Conservation (phyloP, 2,113 vertebrate species). For the Baryphthengus martii region DNA sequence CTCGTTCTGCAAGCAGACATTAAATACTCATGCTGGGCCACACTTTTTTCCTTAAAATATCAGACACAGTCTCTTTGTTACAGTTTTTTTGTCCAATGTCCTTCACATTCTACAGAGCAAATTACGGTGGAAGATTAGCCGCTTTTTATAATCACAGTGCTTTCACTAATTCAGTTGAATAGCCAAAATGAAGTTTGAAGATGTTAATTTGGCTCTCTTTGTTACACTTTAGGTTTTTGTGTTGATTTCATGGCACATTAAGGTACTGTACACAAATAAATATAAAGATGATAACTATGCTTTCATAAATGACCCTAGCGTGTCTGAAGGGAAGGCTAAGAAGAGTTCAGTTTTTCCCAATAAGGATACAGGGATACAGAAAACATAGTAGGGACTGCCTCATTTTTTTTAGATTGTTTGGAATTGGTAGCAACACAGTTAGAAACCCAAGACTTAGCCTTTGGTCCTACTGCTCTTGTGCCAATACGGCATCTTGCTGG, state of each 20-base stretch:
- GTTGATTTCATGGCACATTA: neutral
- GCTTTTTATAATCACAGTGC: neutral
- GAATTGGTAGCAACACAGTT: neutral
- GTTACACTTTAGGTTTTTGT: neutral
- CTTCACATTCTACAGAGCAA: neutral
- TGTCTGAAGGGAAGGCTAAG: neutral
- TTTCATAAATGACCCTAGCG: neutral
- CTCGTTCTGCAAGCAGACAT: neutral
- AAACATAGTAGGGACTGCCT: neutral
- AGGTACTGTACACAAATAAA: neutral
- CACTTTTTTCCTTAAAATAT: neutral
- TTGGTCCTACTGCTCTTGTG: neutral
- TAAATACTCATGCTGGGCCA: neutral
- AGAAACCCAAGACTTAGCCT: accelerated
- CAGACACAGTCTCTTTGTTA: neutral
- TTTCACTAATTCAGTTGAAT: neutral
- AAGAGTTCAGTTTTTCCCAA: neutral
- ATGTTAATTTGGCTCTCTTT: neutral
- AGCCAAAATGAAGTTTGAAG: neutral
- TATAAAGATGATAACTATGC: neutral
- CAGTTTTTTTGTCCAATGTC: neutral
- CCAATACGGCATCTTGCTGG: neutral
- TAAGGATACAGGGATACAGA: neutral
- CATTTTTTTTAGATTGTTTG: neutral
- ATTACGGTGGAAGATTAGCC: neutral